Evolutionary conservation across 2,888 invertebrate species (phyloP).

Genomic region (Philaethria dido): DNA sequence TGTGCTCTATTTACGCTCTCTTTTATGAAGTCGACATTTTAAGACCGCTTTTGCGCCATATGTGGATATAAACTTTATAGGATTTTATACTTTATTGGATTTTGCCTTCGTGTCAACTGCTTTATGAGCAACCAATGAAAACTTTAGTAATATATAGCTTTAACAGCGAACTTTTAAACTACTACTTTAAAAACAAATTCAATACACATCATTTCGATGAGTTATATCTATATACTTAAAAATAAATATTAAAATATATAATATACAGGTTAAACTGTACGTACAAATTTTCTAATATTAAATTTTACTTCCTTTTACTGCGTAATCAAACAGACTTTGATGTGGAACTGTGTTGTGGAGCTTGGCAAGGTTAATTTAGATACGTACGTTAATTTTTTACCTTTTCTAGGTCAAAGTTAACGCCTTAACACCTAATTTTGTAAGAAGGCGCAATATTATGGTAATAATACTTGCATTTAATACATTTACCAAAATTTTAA

Average conservation of each 20-base stretch:
- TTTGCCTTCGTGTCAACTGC: slow-evolving; percentile 56
- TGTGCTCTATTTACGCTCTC: slow-evolving; percentile 16
- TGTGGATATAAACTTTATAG: slow-evolving; percentile 73
- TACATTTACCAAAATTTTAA: too few species aligned
- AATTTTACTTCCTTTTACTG: slow-evolving; percentile 3
- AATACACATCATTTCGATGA: not conserved
- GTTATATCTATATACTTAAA: not conserved
- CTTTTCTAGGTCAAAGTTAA: slow-evolving; percentile 39
- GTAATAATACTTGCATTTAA: not conserved
- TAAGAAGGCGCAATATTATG: slow-evolving; percentile 8
- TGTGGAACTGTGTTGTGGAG: not conserved
- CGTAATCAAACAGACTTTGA: slow-evolving; percentile 9
- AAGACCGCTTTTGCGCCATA: slow-evolving; percentile 64
- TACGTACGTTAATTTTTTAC: slow-evolving; percentile 29
- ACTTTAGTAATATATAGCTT: slow-evolving; percentile 23
- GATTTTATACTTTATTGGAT: slow-evolving; percentile 66
- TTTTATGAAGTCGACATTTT: slow-evolving; percentile 40
- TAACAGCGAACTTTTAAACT: not conserved
- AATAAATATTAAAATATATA: not conserved
- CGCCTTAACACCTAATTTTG: slow-evolving; percentile 22
- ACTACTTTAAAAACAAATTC: not conserved
- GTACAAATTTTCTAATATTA: not conserved
- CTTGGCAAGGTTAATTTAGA: slow-evolving; percentile 33
- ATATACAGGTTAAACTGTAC: not conserved
- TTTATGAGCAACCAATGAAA: slow-evolving; percentile 58